These are phyloP conservation scores for Drosophila novamexicana DNA, from an alignment of 1,140 invertebrate species.

Conservation along the genomic window DNA sequence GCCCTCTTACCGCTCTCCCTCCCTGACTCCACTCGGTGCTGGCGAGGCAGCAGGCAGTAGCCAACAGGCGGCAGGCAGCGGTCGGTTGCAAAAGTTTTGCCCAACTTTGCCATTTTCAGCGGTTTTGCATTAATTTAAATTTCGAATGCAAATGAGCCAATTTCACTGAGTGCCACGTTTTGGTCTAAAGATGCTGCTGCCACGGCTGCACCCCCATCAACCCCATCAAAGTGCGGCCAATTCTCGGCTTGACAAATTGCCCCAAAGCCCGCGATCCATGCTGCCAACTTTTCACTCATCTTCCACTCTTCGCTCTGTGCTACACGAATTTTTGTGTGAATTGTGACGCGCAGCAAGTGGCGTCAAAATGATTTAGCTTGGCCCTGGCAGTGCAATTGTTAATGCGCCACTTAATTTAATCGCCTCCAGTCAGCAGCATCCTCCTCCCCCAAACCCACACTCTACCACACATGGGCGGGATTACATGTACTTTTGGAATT, in stretches of 20 bases:
- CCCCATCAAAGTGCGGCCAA: conserved; percentile 67
- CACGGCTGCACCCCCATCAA: conserved; percentile 28
- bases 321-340: conserved; percentile 46
- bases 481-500: conserved; percentile 24
- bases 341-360: conserved; percentile 57
- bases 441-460: conserved; percentile 1
- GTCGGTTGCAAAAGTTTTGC: conserved; percentile 61
- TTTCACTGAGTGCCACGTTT: conserved; percentile 78
- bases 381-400: conserved; percentile 56
- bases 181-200: conserved; percentile 45
- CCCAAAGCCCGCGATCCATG: conserved; percentile 41
- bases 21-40: background rate
- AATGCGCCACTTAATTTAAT: conserved; percentile 71
- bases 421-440: conserved; percentile 19
- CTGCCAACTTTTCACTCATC: conserved; percentile 8
- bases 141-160: conserved; percentile 84
- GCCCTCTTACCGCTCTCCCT: conserved; percentile 28
- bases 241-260: conserved; percentile 76
- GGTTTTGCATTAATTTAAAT: conserved; percentile 84
- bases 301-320: conserved; percentile 9
- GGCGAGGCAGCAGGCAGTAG: background rate
- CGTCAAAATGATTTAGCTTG: conserved; percentile 75
- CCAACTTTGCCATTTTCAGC: conserved; percentile 74
- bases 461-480: background rate
- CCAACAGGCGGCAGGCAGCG: conserved; percentile 24